Evolutionary conservation across 30 jellyfish, hydroid and myxozoan species (phyloP).

Genomic region (Turritopsis dohrnii): DNA sequence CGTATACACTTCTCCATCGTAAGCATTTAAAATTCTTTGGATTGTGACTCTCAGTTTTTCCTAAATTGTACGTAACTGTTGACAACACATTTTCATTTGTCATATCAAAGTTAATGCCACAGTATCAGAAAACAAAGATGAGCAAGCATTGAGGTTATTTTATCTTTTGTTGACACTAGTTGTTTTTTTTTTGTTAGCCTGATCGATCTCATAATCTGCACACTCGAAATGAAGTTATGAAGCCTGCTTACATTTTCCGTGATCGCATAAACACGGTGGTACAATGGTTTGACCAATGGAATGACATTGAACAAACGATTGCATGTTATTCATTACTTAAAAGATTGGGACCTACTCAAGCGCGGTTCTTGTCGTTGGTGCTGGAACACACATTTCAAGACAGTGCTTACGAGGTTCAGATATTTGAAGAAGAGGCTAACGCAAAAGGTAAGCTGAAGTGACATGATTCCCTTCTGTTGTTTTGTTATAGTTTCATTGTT

Average conservation of each 20-base stretch:
- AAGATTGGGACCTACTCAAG: constrained; percentile 93
- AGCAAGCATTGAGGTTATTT: too few relatives aligned
- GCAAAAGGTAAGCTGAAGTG: constrained; percentile 57
- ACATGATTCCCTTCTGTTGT: background rate
- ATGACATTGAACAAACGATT: constrained; percentile 94
- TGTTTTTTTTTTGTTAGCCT: constrained; percentile 42
- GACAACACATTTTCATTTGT: too few relatives aligned
- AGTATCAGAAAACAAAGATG: too few relatives aligned
- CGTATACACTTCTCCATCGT: constrained; percentile 17
- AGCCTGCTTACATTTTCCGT: constrained; percentile 96
- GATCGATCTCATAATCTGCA: constrained; percentile 57
- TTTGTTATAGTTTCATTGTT: background rate
- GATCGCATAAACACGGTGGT: constrained; percentile 91
- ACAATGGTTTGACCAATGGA: constrained; percentile 98
- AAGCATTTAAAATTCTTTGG: background rate
- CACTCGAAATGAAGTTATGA: constrained; percentile 89
- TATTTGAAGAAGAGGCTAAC: constrained; percentile 92
- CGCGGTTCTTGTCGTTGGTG: constrained; percentile 89
- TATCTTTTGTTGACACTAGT: background rate
- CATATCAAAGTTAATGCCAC: too few relatives aligned
- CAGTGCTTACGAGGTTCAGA: constrained; percentile 78
- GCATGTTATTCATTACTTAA: constrained; percentile 89
- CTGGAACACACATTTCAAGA: constrained; percentile 94
- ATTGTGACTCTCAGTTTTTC: background rate
- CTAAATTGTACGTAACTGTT: too few relatives aligned